Evolutionary conservation across 2,888 invertebrate genomes (phyloP).

Genomic region (Platypus cylindrus): DNA sequence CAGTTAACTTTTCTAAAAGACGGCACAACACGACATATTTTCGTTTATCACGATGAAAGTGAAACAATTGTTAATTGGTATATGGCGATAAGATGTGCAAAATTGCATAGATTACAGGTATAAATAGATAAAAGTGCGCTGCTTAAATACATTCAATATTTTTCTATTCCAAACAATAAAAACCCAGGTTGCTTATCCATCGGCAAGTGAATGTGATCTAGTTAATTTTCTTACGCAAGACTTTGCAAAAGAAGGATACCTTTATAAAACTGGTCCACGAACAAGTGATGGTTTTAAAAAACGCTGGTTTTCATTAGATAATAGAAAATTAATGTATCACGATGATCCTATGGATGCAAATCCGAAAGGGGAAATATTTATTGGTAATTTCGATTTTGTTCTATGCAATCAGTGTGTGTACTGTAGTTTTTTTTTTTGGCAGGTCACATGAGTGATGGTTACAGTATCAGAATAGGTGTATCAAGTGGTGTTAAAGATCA

Average conservation of each 20-base stretch:
- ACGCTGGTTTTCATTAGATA: slow-evolving; percentile 81
- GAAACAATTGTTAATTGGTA: slow-evolving; percentile 78
- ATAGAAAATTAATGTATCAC: slow-evolving; percentile 86
- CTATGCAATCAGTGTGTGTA: neutral
- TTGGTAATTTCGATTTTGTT: slow-evolving; percentile 40
- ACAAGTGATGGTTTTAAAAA: slow-evolving; percentile 70
- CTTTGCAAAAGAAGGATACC: slow-evolving; percentile 76
- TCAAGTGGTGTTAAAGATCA: slow-evolving; percentile 59
- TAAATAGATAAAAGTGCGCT: too few species aligned
- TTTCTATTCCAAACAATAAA: neutral
- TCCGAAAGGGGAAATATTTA: slow-evolving; percentile 83
- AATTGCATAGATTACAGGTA: slow-evolving; percentile 63
- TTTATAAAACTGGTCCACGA: slow-evolving; percentile 80
- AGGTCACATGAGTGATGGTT: slow-evolving; percentile 65
- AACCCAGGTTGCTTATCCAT: slow-evolving; percentile 61
- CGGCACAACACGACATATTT: slow-evolving; percentile 75
- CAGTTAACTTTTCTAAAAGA: slow-evolving; percentile 74
- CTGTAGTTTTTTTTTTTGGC: slow-evolving; percentile 8
- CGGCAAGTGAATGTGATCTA: slow-evolving; percentile 58
- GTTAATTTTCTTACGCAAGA: slow-evolving; percentile 63
- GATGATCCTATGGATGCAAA: slow-evolving; percentile 77
- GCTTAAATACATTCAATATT: neutral
- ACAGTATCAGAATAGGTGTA: slow-evolving; percentile 56
- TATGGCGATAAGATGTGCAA: slow-evolving; percentile 56
- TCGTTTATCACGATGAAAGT: slow-evolving; percentile 74